A percentile compares a stretch with the other conserved stretches of the same genome.
Conservation (phyloP, 2,113 vertebrate genomes). For the Tragulus kanchil region DNA sequence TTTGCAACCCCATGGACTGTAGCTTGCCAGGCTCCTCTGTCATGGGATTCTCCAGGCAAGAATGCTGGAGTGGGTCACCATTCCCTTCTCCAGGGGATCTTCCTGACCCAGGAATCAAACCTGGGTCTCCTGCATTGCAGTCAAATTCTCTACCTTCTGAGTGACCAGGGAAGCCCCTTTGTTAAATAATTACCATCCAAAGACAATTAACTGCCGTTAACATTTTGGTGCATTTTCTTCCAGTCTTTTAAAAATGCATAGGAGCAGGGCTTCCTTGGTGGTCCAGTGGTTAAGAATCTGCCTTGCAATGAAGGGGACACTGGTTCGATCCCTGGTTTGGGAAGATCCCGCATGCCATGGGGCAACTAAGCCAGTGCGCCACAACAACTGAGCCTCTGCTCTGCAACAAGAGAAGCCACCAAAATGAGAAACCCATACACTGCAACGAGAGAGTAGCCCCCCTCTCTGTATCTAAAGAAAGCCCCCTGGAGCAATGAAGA, state of each 20-base stretch:
- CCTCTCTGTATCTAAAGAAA: too few species aligned
- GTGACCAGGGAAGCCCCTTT: background rate
- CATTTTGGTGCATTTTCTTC: constrained; percentile 52
- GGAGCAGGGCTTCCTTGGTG: too few species aligned
- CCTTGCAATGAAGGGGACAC: too few species aligned
- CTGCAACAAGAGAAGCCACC: too few species aligned
- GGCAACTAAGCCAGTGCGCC: too few species aligned
- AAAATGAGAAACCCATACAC: too few species aligned
- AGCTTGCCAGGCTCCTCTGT: background rate
- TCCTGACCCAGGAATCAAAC: background rate
- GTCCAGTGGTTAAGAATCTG: too few species aligned
- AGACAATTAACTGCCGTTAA: background rate
- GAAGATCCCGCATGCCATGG: too few species aligned
- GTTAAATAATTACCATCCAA: background rate
- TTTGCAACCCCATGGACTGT: background rate
- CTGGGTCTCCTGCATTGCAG: background rate
- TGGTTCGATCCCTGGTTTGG: too few species aligned
- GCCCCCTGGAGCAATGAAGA: too few species aligned
- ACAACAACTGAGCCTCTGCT: too few species aligned
- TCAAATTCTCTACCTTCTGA: background rate
- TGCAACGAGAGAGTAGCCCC: too few species aligned
- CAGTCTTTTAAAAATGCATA: background rate
- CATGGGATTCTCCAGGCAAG: background rate
- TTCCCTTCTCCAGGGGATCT: background rate
- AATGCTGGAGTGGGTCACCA: background rate